phyloP scores from a whole-genome alignment of 2,797 vertebrate genomes.

The Ctenosaura bakeri region DNA sequence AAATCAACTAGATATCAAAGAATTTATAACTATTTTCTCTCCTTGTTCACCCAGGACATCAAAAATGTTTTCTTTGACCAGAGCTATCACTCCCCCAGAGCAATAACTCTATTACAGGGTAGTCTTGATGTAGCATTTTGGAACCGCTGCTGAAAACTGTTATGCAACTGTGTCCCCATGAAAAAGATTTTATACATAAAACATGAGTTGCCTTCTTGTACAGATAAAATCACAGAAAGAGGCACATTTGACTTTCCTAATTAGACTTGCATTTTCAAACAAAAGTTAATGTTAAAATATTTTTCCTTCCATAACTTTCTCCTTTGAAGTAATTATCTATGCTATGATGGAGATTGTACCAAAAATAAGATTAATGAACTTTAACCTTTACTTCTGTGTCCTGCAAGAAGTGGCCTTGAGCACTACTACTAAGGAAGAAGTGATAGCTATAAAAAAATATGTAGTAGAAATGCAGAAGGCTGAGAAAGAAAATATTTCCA shows the following conservation, averaged over 20 bases:
- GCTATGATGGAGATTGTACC: background rate
- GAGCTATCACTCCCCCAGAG: too few relatives aligned
- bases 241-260: background rate
- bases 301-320: background rate
- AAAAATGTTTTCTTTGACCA: conserved; percentile 2
- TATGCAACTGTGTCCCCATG: background rate
- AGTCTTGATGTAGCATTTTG: conserved; percentile 2
- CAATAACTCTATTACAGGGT: background rate
- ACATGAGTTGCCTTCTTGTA: background rate
- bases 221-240: background rate
- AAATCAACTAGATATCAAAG: too few relatives aligned
- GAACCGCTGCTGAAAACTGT: background rate
- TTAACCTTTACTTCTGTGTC: background rate
- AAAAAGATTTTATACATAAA: conserved; percentile 17
- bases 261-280: conserved; percentile 2
- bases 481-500: background rate
- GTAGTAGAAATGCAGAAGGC: background rate
- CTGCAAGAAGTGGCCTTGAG: background rate
- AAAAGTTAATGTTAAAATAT: background rate
- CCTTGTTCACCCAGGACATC: background rate
- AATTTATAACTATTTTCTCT: background rate
- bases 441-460: background rate
- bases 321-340: conserved; percentile 14
- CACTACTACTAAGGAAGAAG: background rate
- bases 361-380: background rate